phyloP scores from a whole-genome alignment of 1,140 invertebrate genomes.

The Danaus plexippus region DNA sequence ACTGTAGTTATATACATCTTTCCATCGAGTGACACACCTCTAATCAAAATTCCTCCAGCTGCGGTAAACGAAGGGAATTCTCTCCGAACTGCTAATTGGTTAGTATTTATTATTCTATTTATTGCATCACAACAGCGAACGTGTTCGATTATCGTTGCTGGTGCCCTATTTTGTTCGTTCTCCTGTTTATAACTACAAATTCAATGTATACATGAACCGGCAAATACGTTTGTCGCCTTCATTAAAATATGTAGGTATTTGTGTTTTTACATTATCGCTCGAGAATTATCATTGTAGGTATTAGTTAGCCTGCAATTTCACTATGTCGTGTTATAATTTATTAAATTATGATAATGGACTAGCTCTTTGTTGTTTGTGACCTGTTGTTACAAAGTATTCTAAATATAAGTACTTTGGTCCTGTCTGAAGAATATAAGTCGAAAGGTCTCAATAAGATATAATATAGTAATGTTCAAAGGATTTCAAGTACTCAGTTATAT shows the following conservation, averaged over 20 bases:
- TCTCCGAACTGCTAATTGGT: conserved; percentile 60
- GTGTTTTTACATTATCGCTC: neutral
- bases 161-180: too few relatives aligned
- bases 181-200: neutral
- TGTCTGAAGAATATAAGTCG: too few relatives aligned
- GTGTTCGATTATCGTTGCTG: conserved; percentile 15
- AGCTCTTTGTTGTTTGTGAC: too few relatives aligned
- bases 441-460: too few relatives aligned
- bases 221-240: neutral
- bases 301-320: neutral
- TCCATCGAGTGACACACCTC: conserved; percentile 12
- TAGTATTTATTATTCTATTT: conserved; percentile 18
- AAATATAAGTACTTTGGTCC: too few relatives aligned
- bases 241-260: too few relatives aligned
- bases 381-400: too few relatives aligned
- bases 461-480: too few relatives aligned
- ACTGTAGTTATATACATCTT: conserved; percentile 12
- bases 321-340: too few relatives aligned
- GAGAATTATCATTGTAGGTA: neutral
- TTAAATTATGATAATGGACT: too few relatives aligned
- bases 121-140: conserved; percentile 12
- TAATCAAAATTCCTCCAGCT: conserved; percentile 61
- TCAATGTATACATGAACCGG: neutral
- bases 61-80: conserved; percentile 49
- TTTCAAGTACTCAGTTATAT: too few relatives aligned